Evolutionary conservation across 2,888 invertebrate genomes (phyloP).

Genomic region (Oithona nana): DNA sequence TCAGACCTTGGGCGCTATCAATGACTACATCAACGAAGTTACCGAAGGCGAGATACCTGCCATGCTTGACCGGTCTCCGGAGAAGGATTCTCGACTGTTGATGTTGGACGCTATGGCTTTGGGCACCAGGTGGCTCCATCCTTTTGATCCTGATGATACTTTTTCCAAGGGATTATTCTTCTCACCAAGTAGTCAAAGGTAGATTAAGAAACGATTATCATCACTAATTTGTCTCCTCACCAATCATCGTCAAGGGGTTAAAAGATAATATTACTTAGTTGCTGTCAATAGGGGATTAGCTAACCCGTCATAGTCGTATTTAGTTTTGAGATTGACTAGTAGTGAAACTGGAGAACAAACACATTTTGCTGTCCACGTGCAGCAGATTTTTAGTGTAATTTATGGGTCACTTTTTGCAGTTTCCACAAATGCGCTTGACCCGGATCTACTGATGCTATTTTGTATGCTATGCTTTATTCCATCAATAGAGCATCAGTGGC

Average conservation of each 20-base stretch:
- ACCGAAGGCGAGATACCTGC: slow-evolving; percentile 22
- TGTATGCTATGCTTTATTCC: background rate
- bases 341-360: too few species aligned
- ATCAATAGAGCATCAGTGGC: too few species aligned
- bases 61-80: slow-evolving; percentile 22
- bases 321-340: too few species aligned
- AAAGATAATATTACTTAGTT: too few species aligned
- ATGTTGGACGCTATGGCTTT: slow-evolving; percentile 24
- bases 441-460: background rate
- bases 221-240: too few species aligned
- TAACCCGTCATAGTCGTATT: too few species aligned
- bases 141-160: slow-evolving; percentile 24
- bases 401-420: too few species aligned
- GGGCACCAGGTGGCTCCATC: slow-evolving; percentile 24
- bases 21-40: slow-evolving; percentile 18
- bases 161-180: slow-evolving; percentile 24
- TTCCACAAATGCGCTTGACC: too few species aligned
- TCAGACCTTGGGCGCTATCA: background rate
- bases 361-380: too few species aligned
- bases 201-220: background rate
- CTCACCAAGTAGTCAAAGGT: slow-evolving; percentile 22
- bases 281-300: too few species aligned
- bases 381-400: too few species aligned
- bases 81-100: slow-evolving; percentile 22
- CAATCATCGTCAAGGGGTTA: too few species aligned